Evolutionary conservation across 2,113 vertebrate genomes (phyloP).

Genomic region (Calypte anna): DNA sequence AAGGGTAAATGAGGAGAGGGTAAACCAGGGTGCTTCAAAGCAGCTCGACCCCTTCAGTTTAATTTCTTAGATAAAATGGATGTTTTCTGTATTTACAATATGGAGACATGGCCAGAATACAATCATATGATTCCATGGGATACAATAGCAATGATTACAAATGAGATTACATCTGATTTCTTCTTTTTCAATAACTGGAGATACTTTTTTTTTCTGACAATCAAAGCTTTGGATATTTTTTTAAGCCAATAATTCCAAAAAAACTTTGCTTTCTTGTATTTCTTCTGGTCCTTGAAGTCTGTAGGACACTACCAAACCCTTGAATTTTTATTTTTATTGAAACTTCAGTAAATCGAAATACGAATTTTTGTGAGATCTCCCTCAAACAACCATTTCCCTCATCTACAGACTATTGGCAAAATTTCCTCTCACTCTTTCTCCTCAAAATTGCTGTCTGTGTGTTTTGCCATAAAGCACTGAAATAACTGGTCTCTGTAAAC

Average conservation of each 20-base stretch:
- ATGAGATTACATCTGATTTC: not conserved
- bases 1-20: not conserved
- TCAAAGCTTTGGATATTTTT: not conserved
- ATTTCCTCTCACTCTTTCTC: conserved; percentile 9
- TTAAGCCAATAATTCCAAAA: not conserved
- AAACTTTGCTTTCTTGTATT: not conserved
- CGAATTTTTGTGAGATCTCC: not conserved
- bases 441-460: not conserved
- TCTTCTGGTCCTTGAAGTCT: not conserved
- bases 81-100: not conserved
- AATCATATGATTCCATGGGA: not conserved
- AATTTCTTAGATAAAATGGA: not conserved
- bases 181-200: not conserved
- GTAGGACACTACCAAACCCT: not conserved
- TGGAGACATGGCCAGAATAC: not conserved
- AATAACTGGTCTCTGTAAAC: not conserved
- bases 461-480: not conserved
- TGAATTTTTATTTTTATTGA: not conserved
- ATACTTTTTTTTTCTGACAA: not conserved
- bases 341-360: not conserved
- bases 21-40: not conserved
- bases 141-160: not conserved
- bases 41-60: not conserved
- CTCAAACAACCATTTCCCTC: not conserved
- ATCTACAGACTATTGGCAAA: conserved; percentile 22